Conservation (phyloP, 2,797 vertebrate genomes). For the Microchirus variegatus region DNA sequence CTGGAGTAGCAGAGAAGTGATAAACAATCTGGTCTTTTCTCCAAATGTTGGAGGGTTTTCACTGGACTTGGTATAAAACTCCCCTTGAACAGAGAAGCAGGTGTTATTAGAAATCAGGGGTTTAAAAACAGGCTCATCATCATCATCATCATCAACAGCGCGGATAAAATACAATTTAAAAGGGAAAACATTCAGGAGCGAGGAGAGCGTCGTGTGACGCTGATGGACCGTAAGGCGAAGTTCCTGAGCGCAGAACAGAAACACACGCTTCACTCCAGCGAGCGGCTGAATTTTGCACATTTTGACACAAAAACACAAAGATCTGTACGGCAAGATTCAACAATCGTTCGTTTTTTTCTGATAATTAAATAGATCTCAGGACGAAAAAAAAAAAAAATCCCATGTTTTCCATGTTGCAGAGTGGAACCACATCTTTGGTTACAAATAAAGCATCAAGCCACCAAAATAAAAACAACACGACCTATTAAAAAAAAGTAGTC, state of each 20-base stretch:
- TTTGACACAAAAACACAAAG: conserved; percentile 46
- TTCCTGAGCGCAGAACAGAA: conserved; percentile 62
- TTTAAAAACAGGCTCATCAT: conserved; percentile 58
- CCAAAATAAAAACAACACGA: conserved; percentile 45
- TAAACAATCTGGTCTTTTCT: conserved; percentile 79
- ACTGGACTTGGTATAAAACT: conserved; percentile 85
- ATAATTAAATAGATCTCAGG: conserved; percentile 65
- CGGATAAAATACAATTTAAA: conserved; percentile 57
- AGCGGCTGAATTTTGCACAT: conserved; percentile 43
- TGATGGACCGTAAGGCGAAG: conserved; percentile 28
- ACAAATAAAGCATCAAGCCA: conserved; percentile 72
- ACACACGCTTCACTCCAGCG: conserved; percentile 53
- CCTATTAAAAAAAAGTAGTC: conserved; percentile 37
- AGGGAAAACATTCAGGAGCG: conserved; percentile 43
- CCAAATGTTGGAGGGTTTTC: conserved; percentile 94
- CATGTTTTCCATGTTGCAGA: conserved; percentile 64
- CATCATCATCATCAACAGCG: conserved; percentile 50
- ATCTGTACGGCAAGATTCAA: conserved; percentile 51
- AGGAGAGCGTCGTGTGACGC: conserved; percentile 40
- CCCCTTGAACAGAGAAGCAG: conserved; percentile 82
- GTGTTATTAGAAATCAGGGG: conserved; percentile 32
- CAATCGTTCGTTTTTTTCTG: conserved; percentile 35
- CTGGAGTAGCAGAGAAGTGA: conserved; percentile 67
- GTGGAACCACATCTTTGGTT: conserved; percentile 79
- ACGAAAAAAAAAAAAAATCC: conserved; percentile 41